These are phyloP conservation scores for Pseudoatta argentina DNA, from an alignment of 1,140 invertebrate species.

Conservation along the genomic window DNA sequence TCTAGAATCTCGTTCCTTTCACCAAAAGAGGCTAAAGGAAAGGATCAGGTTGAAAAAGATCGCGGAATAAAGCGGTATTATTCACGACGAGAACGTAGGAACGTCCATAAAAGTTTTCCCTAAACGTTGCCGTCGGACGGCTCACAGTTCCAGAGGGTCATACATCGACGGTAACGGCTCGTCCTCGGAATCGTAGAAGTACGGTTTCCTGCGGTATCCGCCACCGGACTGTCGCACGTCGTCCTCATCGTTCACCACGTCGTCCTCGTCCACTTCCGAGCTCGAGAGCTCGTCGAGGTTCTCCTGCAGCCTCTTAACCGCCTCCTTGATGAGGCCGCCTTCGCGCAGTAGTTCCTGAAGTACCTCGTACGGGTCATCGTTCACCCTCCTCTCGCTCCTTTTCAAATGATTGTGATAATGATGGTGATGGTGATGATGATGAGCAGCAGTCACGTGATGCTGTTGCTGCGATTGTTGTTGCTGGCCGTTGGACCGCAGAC, in stretches of 20 bases:
- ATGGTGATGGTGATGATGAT: slow-evolving; percentile 61
- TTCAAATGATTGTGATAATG: slow-evolving; percentile 70
- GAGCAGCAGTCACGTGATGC: slow-evolving; percentile 34
- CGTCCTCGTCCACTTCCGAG: slow-evolving; percentile 85
- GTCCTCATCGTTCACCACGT: slow-evolving; percentile 73
- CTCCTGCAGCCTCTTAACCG: slow-evolving; percentile 89
- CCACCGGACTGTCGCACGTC: slow-evolving; percentile 57
- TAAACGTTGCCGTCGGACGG: neutral
- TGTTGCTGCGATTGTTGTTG: slow-evolving; percentile 42
- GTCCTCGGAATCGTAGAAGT: slow-evolving; percentile 80
- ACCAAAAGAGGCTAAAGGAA: neutral
- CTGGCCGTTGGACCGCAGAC: slow-evolving; percentile 72
- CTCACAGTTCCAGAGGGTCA: slow-evolving; percentile 78
- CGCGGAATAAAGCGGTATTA: neutral
- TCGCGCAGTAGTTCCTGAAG: slow-evolving; percentile 89
- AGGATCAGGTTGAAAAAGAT: neutral
- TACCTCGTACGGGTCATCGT: slow-evolving; percentile 90
- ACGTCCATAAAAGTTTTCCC: neutral
- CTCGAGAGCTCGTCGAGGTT: slow-evolving; percentile 83
- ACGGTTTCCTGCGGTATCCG: slow-evolving; percentile 76
- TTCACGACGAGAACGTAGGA: neutral
- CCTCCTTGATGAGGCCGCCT: slow-evolving; percentile 91
- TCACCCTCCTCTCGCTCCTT: slow-evolving; percentile 78
- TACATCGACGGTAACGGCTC: slow-evolving; percentile 78
- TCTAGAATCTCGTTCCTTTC: neutral